Conservation (phyloP, 1,140 invertebrate species). For the Parasteatoda tepidariorum region DNA sequence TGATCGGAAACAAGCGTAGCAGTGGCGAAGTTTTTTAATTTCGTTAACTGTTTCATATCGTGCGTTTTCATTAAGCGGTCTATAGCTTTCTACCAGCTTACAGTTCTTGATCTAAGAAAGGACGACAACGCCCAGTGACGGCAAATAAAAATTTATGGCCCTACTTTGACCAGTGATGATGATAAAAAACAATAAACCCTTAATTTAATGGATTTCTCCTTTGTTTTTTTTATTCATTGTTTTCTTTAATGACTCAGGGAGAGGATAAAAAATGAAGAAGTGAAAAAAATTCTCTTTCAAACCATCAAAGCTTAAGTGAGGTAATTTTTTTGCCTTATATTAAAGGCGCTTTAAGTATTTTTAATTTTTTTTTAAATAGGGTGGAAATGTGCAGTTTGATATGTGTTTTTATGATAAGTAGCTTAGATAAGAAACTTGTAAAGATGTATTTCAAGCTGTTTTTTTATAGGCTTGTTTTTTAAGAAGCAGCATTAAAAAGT, state of each 20-base stretch:
- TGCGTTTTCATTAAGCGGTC: slow-evolving; percentile 52
- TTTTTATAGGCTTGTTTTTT: slow-evolving; percentile 9
- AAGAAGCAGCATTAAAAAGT: not conserved
- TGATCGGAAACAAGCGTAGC: not conserved
- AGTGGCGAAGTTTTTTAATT: slow-evolving; percentile 59
- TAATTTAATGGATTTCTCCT: slow-evolving; percentile 45
- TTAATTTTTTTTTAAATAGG: slow-evolving; percentile 56
- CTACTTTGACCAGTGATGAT: slow-evolving; percentile 58
- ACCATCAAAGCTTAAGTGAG: slow-evolving; percentile 47
- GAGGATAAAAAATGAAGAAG: slow-evolving; percentile 3
- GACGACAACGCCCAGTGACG: slow-evolving; percentile 54
- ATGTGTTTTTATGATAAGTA: slow-evolving; percentile 35
- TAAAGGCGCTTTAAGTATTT: slow-evolving; percentile 37
- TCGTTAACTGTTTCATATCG: slow-evolving; percentile 44
- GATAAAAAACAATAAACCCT: slow-evolving; percentile 58
- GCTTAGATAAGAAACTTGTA: slow-evolving; percentile 28
- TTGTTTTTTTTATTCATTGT: slow-evolving; percentile 35
- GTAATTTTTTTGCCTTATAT: slow-evolving; percentile 24
- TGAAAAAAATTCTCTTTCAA: not conserved
- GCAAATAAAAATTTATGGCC: slow-evolving; percentile 60
- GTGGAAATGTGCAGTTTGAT: slow-evolving; percentile 58
- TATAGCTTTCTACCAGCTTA: slow-evolving; percentile 8
- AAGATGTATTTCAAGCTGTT: slow-evolving; percentile 9
- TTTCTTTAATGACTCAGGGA: slow-evolving; percentile 27
- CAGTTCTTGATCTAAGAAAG: slow-evolving; percentile 8